phyloP scores from a whole-genome alignment of 2,797 vertebrate genomes.

The Clarias laeviceps region DNA sequence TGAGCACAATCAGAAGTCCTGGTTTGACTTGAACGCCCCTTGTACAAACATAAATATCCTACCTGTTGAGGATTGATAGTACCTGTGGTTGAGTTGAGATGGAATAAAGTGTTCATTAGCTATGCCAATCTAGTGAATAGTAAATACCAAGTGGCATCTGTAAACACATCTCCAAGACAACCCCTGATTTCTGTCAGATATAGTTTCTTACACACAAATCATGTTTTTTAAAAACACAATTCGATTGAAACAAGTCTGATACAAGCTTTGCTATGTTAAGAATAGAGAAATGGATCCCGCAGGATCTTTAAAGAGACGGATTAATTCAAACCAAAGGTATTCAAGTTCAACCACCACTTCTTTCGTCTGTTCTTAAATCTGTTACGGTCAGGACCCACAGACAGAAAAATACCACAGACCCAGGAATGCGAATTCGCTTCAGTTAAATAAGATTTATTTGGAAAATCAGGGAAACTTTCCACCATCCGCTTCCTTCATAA shows the following conservation, averaged over 20 bases:
- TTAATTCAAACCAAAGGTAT: conserved; percentile 18
- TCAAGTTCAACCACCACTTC: conserved; percentile 6
- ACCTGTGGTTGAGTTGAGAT: no score
- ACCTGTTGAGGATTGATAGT: no score
- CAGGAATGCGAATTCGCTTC: conserved; percentile 70
- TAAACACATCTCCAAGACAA: background rate
- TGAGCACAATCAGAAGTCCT: no score
- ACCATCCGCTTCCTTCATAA: conserved; percentile 78
- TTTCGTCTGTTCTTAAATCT: conserved; percentile 24
- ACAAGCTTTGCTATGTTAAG: background rate
- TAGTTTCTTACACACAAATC: background rate
- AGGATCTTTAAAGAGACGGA: background rate
- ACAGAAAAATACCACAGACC: conserved; percentile 66
- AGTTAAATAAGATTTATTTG: conserved; percentile 79
- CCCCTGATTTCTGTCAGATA: background rate
- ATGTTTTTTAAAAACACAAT: background rate
- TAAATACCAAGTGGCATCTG: background rate
- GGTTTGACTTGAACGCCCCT: no score
- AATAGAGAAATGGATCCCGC: background rate
- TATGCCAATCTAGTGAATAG: background rate
- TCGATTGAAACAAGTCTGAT: background rate
- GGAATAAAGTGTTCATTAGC: conserved; percentile 1
- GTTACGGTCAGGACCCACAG: conserved; percentile 33
- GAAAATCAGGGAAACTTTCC: conserved; percentile 76
- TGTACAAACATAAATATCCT: no score